Base-by-base conservation (phyloP, 2,113 vertebrate species). In the Pionites leucogaster region DNA sequence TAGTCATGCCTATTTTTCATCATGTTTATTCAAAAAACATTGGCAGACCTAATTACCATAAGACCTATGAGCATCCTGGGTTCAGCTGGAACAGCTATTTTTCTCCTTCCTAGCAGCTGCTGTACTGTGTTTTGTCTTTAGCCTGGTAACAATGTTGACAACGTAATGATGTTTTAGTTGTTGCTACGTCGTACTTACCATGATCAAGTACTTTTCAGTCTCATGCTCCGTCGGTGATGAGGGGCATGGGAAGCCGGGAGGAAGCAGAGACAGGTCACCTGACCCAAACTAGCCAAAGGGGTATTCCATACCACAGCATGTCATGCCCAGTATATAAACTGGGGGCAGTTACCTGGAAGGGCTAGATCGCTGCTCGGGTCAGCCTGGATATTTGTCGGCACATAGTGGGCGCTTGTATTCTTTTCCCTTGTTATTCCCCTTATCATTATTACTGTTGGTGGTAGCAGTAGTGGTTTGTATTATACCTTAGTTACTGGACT, bases 301-400 rank as follows among this genome's bases (percentile, higher is more conserved):
- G 28, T 55, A 55, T 55, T 20, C 53, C 18, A 55, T 55, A 20
- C 29, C 29, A 55, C 31, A 33, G 31, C 31, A 55, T 3, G 2
- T 33, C 53, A 55, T 20, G 18, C 18, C 29, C 29, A 31, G 29
- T 55, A 55, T 55, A 33, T 13, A 55, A 55, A 55, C 29, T 33
- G 53, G 19, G 31, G 53, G 31, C 53, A 57, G 53, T 57, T 33
- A 57, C 53, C 18, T 31, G 18, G 31, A 57, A 57, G 31, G 7
- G 19, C 31, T 31, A 57, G 31, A 57, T 22, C 12, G 5, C 31
- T 57, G 31, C 55, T 33, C n/a, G n/a, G n/a, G n/a, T n/a, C n/a
- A n/a, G n/a, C n/a, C n/a, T n/a, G n/a, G n/a, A n/a, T 33, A 55
- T 33, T 3, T 8, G 53, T 55, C 7, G 1, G 53, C 3, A 2